Percentiles rank a stretch among this genome's conserved stretches.
phyloP scores from a whole-genome alignment of 2,888 invertebrate species.

The Dromius quadrimaculatus region DNA sequence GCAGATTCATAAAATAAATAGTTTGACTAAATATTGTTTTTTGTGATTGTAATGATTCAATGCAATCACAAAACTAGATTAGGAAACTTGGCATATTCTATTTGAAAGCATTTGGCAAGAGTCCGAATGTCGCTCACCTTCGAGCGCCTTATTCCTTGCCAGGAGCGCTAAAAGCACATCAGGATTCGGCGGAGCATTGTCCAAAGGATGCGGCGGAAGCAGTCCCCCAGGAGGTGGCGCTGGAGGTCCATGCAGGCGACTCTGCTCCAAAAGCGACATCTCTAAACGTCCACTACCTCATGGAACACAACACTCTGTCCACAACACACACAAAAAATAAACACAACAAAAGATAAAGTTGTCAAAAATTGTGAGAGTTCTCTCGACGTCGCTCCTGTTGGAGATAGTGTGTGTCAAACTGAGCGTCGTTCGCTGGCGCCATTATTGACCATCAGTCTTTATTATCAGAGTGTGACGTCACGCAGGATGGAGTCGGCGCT shows the following conservation, averaged over 20 bases:
- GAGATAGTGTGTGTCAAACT: no score
- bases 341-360: slow-evolving; percentile 52
- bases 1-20: no score
- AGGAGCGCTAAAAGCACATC: slow-evolving; percentile 87
- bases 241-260: slow-evolving; percentile 63
- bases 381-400: background rate
- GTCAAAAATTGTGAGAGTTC: background rate
- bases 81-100: background rate
- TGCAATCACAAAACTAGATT: background rate
- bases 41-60: background rate
- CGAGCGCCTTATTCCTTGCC: slow-evolving; percentile 87
- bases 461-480: slow-evolving; percentile 67
- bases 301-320: slow-evolving; percentile 45
- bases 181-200: slow-evolving; percentile 77
- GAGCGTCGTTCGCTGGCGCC: slow-evolving; percentile 61
- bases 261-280: slow-evolving; percentile 66
- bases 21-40: background rate
- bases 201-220: slow-evolving; percentile 65
- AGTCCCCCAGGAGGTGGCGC: slow-evolving; percentile 63
- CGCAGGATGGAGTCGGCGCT: slow-evolving; percentile 65
- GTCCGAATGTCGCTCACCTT: slow-evolving; percentile 75
- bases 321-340: slow-evolving; percentile 51
- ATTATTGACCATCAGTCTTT: slow-evolving; percentile 68
- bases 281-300: slow-evolving; percentile 3
- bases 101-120: background rate